Conservation (phyloP, 1,140 invertebrate genomes). For the Trypoxylus dichotomus region DNA sequence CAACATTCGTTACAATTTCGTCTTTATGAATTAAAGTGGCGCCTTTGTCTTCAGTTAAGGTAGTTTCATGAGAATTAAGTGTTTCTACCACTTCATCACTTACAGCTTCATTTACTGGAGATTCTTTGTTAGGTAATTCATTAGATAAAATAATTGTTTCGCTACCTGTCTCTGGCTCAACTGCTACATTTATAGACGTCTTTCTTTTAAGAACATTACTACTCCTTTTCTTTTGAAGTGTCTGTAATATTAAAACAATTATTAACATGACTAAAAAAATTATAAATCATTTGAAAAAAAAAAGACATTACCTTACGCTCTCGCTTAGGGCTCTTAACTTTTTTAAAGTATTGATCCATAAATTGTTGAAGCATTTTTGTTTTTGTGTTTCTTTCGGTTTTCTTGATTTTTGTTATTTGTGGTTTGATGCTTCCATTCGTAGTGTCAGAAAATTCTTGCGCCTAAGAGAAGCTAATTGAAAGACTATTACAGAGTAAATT, state of each 20-base stretch:
- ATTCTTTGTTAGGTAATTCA: too few species aligned
- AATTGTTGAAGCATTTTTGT: not conserved
- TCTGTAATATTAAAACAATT: not conserved
- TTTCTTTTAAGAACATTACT: not conserved
- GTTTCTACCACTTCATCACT: too few species aligned
- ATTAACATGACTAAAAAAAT: too few species aligned
- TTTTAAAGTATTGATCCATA: slow-evolving; percentile 5
- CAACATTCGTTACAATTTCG: not conserved
- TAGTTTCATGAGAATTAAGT: too few species aligned
- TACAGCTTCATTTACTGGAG: not conserved
- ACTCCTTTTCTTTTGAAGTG: not conserved
- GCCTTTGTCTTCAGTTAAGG: not conserved
- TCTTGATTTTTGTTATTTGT: not conserved
- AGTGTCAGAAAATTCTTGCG: not conserved
- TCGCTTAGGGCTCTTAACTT: not conserved
- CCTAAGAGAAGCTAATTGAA: not conserved
- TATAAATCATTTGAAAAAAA: too few species aligned
- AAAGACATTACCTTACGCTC: not conserved
- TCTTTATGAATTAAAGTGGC: not conserved
- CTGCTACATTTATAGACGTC: not conserved
- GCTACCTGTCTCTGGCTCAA: too few species aligned
- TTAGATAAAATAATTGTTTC: too few species aligned
- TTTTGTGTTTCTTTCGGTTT: not conserved
- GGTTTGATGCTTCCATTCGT: not conserved
- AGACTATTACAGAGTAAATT: not conserved